phyloP scores from a whole-genome alignment of 1,140 invertebrate species.

The Hirudo medicinalis region DNA sequence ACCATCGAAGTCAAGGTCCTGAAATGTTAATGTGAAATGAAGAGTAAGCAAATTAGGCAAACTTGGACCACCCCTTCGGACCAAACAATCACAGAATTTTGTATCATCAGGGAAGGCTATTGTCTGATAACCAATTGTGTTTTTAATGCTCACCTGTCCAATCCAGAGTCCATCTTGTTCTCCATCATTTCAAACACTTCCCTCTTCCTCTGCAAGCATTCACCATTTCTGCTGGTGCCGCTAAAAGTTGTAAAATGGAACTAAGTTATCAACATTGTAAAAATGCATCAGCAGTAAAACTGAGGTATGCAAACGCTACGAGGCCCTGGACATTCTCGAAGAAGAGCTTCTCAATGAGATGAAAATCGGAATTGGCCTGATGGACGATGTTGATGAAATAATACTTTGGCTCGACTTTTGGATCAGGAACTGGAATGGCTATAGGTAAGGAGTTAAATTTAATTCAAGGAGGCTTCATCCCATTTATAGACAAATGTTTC shows the following conservation, averaged over 20 bases:
- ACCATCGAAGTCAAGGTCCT: conserved; percentile 71
- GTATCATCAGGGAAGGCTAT: neutral
- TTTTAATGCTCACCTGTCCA: conserved; percentile 52
- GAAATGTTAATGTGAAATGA: neutral
- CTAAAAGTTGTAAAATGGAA: neutral
- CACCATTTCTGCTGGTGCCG: conserved; percentile 53
- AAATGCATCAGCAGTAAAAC: conserved; percentile 23
- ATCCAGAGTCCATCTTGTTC: conserved; percentile 72
- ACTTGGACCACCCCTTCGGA: neutral
- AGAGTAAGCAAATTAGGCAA: no score
- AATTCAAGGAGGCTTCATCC: neutral
- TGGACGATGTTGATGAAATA: conserved; percentile 88
- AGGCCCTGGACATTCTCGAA: conserved; percentile 75
- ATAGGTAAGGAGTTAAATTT: conserved; percentile 7
- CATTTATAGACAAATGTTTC: neutral
- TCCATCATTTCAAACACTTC: conserved; percentile 74
- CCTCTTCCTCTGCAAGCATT: conserved; percentile 75
- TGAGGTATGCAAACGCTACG: conserved; percentile 52
- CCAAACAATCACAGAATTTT: neutral
- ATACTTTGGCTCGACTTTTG: conserved; percentile 62
- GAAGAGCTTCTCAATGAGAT: conserved; percentile 86
- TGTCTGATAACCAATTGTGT: neutral
- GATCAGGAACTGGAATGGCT: conserved; percentile 72
- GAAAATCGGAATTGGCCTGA: conserved; percentile 88
- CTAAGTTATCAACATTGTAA: neutral